Evolutionary conservation across 2,797 vertebrate species (phyloP).

Genomic region (Ctenochaetus hawaiiensis): DNA sequence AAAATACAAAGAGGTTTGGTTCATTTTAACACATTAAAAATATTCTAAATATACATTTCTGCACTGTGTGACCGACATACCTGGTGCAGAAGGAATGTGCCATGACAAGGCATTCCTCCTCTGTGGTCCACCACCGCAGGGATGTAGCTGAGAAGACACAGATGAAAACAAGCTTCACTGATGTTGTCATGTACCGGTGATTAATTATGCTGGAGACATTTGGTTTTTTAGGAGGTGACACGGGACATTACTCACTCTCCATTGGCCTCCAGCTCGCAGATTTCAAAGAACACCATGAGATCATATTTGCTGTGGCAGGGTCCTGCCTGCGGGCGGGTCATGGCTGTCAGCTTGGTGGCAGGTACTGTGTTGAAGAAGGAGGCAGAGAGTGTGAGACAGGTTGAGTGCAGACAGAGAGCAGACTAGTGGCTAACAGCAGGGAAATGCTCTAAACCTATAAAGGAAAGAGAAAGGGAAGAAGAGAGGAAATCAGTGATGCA

Average conservation of each 20-base stretch:
- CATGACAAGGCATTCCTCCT: slow-evolving; percentile 95
- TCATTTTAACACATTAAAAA: not conserved
- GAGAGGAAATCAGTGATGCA: slow-evolving; percentile 61
- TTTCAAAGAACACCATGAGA: slow-evolving; percentile 97
- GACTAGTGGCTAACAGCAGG: slow-evolving; percentile 37
- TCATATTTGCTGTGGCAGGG: slow-evolving; percentile 97
- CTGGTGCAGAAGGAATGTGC: slow-evolving; percentile 97
- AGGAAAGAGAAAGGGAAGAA: slow-evolving; percentile 59
- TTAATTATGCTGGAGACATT: not conserved
- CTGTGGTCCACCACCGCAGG: slow-evolving; percentile 97
- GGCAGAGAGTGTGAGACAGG: slow-evolving; percentile 27
- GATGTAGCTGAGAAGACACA: slow-evolving; percentile 89
- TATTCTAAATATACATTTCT: not conserved
- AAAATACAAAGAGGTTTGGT: not conserved
- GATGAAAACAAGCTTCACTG: slow-evolving; percentile 35
- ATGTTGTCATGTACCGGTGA: not conserved
- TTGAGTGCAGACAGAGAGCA: not conserved
- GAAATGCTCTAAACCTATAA: slow-evolving; percentile 49
- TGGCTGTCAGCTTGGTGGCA: slow-evolving; percentile 94
- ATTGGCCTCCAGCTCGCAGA: slow-evolving; percentile 97
- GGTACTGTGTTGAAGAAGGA: slow-evolving; percentile 87
- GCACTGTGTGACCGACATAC: slow-evolving; percentile 70
- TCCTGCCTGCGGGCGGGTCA: slow-evolving; percentile 90
- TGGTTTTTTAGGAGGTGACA: not conserved
- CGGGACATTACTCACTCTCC: slow-evolving; percentile 91